phyloP scores from a whole-genome alignment of 2,888 invertebrate genomes.

The Beris morrisii region DNA sequence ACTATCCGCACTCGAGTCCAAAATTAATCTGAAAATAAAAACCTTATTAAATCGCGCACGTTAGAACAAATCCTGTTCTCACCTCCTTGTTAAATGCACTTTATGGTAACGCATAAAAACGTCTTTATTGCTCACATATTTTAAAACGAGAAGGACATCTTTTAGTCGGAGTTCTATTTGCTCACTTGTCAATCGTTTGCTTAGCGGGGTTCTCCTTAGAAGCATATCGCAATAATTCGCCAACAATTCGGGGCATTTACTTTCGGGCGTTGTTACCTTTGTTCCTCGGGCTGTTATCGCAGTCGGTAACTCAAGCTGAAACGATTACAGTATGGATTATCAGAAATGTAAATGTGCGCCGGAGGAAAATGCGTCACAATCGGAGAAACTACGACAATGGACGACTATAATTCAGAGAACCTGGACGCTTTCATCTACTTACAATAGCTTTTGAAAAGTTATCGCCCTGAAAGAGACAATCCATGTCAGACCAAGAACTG shows the following conservation, averaged over 20 bases:
- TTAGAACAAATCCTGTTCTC: conserved; percentile 23
- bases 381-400: no score
- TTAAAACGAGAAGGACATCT: conserved; percentile 93
- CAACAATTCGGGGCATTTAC: conserved; percentile 96
- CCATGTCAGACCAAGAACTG: no score
- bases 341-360: not conserved
- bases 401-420: no score
- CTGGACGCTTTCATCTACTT: no score
- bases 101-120: conserved; percentile 99
- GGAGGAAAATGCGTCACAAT: no score
- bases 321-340: not conserved
- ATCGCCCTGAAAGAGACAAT: no score
- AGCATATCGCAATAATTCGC: conserved; percentile 99
- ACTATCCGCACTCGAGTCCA: conserved; percentile 97
- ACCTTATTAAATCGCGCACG: not conserved
- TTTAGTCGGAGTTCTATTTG: conserved; percentile 92
- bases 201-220: conserved; percentile 91
- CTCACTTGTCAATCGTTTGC: conserved; percentile 93
- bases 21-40: conserved; percentile 68
- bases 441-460: no score
- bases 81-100: conserved; percentile 88
- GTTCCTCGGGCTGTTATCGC: conserved; percentile 65
- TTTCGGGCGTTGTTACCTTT: conserved; percentile 82
- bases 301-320: conserved; percentile 63
- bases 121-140: conserved; percentile 99